Base-by-base conservation (phyloP, 2,113 vertebrate species). In the Nothocercus julius region DNA sequence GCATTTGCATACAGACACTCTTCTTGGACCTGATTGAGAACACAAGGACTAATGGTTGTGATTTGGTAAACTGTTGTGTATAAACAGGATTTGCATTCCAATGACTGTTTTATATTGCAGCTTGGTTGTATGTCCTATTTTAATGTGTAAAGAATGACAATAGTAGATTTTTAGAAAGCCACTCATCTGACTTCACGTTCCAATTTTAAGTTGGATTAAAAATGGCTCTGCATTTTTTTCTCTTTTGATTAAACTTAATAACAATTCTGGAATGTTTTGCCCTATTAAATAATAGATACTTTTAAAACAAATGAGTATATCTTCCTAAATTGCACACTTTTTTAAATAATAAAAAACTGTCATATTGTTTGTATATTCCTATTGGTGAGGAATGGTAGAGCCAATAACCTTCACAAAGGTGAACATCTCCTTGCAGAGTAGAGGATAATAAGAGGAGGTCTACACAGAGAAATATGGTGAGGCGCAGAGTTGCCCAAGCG, bases 11-110 rank as follows among this genome's bases (percentile, higher is more conserved):
- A 49, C 69, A 96, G 92, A 51, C 87, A 24, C 61, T 76, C 36
- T 95, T 95, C 30, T 91, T 64, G 70, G 82, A 89, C 79, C 34
- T 87, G 84, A 83, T 47, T 66, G 61, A 89, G 74, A 93, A 73
- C 51, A 74, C 45, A 92, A 93, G 25, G 44, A 69, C 69, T 91
- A 69, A 56, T 84, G 66, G 78, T 95, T 47, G 74, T 82, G 53
- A 85, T 93, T 85, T 95, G 56, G 68, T 93, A 68, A 96, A 90
- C 70, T 89, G 56, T 94, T 97, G 70, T 49, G 8, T 85, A 56
- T 94, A 88, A 95, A 70, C 73, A 92, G 49, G 77, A 89, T 94
- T 92, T 93, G 47, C 87, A 64, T 89, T 86, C 75, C 56, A 85
- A 96, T 96, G 53, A 79, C 25, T 82, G 36, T 45, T 94, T 93